phyloP scores from a whole-genome alignment of 2,888 invertebrate genomes.

The Nemotelus pantherinus region DNA sequence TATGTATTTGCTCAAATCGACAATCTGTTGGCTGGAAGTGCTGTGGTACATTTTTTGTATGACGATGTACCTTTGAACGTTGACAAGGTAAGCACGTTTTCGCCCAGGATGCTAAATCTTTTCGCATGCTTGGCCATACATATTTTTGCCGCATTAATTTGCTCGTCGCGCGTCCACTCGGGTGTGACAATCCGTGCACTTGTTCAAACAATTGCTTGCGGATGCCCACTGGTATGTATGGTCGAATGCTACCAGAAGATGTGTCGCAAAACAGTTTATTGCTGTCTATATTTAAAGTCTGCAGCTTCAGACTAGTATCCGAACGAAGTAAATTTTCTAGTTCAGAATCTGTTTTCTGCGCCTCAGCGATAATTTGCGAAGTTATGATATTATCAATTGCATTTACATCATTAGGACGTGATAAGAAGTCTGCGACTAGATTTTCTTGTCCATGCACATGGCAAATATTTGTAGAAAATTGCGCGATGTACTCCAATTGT shows the following conservation, averaged over 20 bases:
- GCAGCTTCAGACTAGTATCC: not conserved
- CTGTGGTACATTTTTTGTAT: slow-evolving; percentile 51
- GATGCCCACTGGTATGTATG: not conserved
- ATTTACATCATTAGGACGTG: not conserved
- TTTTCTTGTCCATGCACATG: too few species aligned
- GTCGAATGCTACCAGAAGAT: not conserved
- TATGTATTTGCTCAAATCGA: slow-evolving; percentile 44
- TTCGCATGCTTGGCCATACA: slow-evolving; percentile 55
- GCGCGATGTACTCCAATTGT: too few species aligned
- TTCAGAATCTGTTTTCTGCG: not conserved
- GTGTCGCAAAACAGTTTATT: too few species aligned
- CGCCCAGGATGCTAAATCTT: slow-evolving; percentile 55
- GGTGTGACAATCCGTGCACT: slow-evolving; percentile 28
- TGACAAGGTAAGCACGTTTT: slow-evolving; percentile 57
- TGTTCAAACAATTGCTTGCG: not conserved
- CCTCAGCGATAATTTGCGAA: not conserved
- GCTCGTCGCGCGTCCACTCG: slow-evolving; percentile 50
- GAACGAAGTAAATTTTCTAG: not conserved
- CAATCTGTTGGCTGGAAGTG: slow-evolving; percentile 44
- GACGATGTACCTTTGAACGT: slow-evolving; percentile 55
- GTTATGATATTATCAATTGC: not conserved
- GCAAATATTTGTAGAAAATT: too few species aligned
- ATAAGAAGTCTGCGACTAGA: not conserved
- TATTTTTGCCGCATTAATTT: slow-evolving; percentile 53
- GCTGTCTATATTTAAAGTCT: too few species aligned